These are phyloP conservation scores for Serripes groenlandicus DNA, from an alignment of 2,888 invertebrate genomes.

Conservation along the genomic window DNA sequence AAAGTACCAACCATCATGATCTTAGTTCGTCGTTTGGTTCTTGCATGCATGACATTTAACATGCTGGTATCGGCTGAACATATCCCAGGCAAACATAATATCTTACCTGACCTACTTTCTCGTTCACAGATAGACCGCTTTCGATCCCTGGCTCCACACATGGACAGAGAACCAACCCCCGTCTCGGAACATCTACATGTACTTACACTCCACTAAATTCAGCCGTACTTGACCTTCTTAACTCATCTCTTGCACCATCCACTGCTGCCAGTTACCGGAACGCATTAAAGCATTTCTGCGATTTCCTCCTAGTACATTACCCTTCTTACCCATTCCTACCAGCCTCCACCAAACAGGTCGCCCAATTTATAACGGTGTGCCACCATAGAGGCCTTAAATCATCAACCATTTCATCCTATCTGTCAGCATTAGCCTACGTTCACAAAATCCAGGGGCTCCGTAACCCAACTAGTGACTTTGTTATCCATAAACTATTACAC, in stretches of 20 bases:
- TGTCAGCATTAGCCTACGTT: constrained; percentile 31
- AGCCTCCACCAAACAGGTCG: constrained; percentile 12
- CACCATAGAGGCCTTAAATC: constrained; percentile 9
- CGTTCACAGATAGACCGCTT: constrained; percentile 45
- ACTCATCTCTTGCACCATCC: constrained; percentile 21
- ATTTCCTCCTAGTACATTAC: constrained; percentile 27
- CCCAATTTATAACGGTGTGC: constrained; percentile 32
- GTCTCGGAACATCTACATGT: not conserved
- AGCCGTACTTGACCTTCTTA: not conserved
- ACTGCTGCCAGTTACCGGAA: constrained; percentile 22
- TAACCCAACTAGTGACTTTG: not conserved
- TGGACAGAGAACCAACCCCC: constrained; percentile 16
- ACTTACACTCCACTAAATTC: not conserved
- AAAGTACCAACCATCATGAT: constrained; percentile 36
- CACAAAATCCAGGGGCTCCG: constrained; percentile 9
- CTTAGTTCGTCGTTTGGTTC: constrained; percentile 43
- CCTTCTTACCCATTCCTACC: constrained; percentile 2
- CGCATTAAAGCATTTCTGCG: constrained; percentile 4
- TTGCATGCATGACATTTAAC: constrained; percentile 44
- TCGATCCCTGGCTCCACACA: constrained; percentile 3
- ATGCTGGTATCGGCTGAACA: constrained; percentile 48
- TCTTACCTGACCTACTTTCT: constrained; percentile 37
- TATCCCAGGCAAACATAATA: constrained; percentile 45
- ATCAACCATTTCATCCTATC: constrained; percentile 27
- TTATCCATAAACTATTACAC: constrained; percentile 10